These are phyloP conservation scores for Gadopsis bispinosus DNA, from an alignment of 2,797 vertebrate genomes.

Conservation along the genomic window DNA sequence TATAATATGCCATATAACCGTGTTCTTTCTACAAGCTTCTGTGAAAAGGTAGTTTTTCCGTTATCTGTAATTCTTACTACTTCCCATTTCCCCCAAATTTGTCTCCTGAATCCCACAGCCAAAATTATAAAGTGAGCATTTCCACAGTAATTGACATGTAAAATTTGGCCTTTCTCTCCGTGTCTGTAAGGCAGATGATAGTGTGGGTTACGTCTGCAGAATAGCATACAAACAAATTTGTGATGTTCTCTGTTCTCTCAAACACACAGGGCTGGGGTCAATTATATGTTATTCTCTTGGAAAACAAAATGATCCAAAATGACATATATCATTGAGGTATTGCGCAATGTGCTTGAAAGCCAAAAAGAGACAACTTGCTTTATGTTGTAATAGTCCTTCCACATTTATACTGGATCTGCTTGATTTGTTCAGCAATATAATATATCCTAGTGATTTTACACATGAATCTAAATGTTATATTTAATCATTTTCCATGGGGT, in stretches of 20 bases:
- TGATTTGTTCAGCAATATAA: slow-evolving; percentile 17
- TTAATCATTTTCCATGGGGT: background rate
- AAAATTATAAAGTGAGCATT: slow-evolving; percentile 19
- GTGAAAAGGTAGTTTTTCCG: background rate
- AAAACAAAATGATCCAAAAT: slow-evolving; percentile 44
- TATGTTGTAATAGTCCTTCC: background rate
- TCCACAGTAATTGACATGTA: slow-evolving; percentile 24
- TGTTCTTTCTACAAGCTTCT: background rate
- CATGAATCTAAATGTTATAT: background rate
- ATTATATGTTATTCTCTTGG: slow-evolving; percentile 49
- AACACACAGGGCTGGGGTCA: slow-evolving; percentile 59
- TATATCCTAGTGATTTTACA: background rate
- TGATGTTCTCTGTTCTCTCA: slow-evolving; percentile 32
- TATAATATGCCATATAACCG: background rate
- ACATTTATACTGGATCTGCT: background rate
- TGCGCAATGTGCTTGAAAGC: slow-evolving; percentile 39
- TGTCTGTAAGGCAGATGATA: slow-evolving; percentile 72
- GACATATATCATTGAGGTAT: slow-evolving; percentile 31
- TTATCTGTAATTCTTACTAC: background rate
- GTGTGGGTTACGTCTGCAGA: slow-evolving; percentile 46
- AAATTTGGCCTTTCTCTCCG: slow-evolving; percentile 24
- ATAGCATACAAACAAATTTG: slow-evolving; percentile 70
- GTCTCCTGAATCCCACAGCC: slow-evolving; percentile 4
- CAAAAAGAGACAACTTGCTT: background rate
- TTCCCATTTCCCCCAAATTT: background rate